phyloP scores from a whole-genome alignment of 2,888 invertebrate genomes.

The Liopterus haemorrhoidalis region DNA sequence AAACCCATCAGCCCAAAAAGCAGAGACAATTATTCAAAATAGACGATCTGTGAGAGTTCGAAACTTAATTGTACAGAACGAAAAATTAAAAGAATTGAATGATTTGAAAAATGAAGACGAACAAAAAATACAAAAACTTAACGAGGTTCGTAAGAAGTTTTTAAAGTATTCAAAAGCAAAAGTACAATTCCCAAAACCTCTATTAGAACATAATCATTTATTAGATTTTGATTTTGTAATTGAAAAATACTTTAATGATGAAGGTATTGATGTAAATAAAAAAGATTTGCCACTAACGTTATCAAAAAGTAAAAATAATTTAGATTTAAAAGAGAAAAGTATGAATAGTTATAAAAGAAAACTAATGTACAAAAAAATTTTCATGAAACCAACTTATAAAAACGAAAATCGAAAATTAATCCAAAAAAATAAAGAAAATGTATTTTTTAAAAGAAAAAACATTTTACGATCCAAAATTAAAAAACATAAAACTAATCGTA shows the following conservation, averaged over 20 bases:
- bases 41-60: slow-evolving; percentile 41
- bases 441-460: no score
- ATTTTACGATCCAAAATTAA: no score
- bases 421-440: no score
- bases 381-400: no score
- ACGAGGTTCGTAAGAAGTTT: slow-evolving; percentile 15
- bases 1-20: slow-evolving; percentile 39
- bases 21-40: slow-evolving; percentile 36
- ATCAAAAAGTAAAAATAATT: background rate
- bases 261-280: slow-evolving; percentile 8
- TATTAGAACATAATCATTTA: slow-evolving; percentile 9
- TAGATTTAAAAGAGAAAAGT: slow-evolving; percentile 1
- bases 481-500: no score
- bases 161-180: slow-evolving; percentile 17
- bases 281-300: background rate
- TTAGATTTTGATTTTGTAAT: slow-evolving; percentile 11
- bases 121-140: background rate
- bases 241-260: slow-evolving; percentile 8
- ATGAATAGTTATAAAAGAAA: background rate
- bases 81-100: slow-evolving; percentile 28
- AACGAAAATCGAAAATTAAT: no score
- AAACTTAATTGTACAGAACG: slow-evolving; percentile 37
- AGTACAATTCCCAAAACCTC: slow-evolving; percentile 8
- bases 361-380: background rate
- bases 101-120: slow-evolving; percentile 13